Base-by-base conservation (phyloP, 2,888 invertebrate genomes). In the Rutpela maculata region DNA sequence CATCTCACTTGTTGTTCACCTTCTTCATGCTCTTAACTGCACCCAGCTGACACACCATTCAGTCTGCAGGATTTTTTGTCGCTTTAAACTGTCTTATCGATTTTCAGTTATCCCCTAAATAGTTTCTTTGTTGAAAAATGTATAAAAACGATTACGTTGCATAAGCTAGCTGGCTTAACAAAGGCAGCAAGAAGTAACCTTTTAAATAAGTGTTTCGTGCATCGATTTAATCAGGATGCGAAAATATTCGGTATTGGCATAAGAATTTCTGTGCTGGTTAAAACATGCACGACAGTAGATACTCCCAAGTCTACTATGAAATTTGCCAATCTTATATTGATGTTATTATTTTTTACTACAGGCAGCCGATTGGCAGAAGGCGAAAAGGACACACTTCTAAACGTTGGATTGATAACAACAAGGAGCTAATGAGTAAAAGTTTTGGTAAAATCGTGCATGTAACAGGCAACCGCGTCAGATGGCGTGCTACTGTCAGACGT, bases 31-130 rank as follows among this genome's bases (percentile, higher is more conserved):
- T 59, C 65, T 74, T 78, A 75, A 78, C 75, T 71, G 74, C 75
- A 72, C 76, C 65, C 72, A 66, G 70, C 74, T 75, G 72, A 75
- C 69, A 63, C 74, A 72, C 71, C 74, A 71, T 75, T 71, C 67
- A 70, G 43, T 65, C 62, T 74, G 74, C 56, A 35, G 63, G 67
- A 74, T 67, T 77, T 79, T 77, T 74, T 77, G 65, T 66, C 71
- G 55, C 59, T 74, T 59, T 72, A 76, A 78, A 78, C 74, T 68
- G 60, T 78, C 73, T 74, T 75, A 83, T 83, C 78, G 82, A 83
- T 83, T 84, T 81, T 72, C 81, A 83, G 82, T 84, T 84, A 84
- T 79, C 82, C 78, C 76, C 76, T 81, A 81, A 82, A 82, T 82
- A 82, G 81, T 83, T 82, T 78, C 81, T 83, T 83, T 83, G 81